These are phyloP conservation scores for Fistularia commersonii DNA, from an alignment of 2,797 vertebrate species.

Conservation along the genomic window DNA sequence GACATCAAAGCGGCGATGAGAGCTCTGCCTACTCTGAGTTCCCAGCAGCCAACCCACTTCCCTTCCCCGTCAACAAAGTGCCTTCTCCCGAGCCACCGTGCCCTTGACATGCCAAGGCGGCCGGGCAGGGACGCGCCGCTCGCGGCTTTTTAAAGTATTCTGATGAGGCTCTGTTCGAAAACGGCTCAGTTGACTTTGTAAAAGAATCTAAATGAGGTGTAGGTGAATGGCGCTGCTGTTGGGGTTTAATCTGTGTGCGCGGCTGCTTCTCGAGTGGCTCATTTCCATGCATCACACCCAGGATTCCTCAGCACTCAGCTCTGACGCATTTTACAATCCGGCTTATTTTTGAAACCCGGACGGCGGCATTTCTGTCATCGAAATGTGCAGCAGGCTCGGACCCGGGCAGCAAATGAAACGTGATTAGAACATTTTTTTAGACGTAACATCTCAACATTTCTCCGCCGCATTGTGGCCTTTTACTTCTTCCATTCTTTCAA, in stretches of 20 bases:
- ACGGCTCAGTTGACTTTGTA: slow-evolving; percentile 41
- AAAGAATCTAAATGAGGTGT: slow-evolving; percentile 55
- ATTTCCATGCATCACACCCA: slow-evolving; percentile 44
- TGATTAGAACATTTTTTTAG: slow-evolving; percentile 27
- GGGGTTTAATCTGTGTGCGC: slow-evolving; percentile 30
- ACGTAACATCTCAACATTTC: slow-evolving; percentile 18
- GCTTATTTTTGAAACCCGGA: slow-evolving; percentile 6
- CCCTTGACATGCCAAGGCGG: slow-evolving; percentile 65
- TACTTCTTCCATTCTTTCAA: slow-evolving; percentile 83
- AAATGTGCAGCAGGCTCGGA: slow-evolving; percentile 6
- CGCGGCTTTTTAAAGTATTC: slow-evolving; percentile 26
- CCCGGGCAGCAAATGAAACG: slow-evolving; percentile 8
- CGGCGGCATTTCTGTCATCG: slow-evolving; percentile 1
- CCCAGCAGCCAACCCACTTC: slow-evolving; percentile 47
- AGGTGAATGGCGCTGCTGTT: slow-evolving; percentile 33
- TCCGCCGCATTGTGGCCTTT: slow-evolving; percentile 60
- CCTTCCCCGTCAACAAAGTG: slow-evolving; percentile 67
- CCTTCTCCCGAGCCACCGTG: slow-evolving; percentile 56
- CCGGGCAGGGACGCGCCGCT: slow-evolving; percentile 29
- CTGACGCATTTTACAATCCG: neutral
- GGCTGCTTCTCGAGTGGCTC: slow-evolving; percentile 40
- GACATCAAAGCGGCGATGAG: slow-evolving; percentile 64
- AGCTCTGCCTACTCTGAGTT: slow-evolving; percentile 50
- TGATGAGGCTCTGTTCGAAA: slow-evolving; percentile 40
- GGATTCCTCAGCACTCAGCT: slow-evolving; percentile 6